Evolutionary conservation across 1,140 invertebrate species (phyloP), one percentile per base, ranked within the genome.

Genomic region (Orius insidiosus): DNA sequence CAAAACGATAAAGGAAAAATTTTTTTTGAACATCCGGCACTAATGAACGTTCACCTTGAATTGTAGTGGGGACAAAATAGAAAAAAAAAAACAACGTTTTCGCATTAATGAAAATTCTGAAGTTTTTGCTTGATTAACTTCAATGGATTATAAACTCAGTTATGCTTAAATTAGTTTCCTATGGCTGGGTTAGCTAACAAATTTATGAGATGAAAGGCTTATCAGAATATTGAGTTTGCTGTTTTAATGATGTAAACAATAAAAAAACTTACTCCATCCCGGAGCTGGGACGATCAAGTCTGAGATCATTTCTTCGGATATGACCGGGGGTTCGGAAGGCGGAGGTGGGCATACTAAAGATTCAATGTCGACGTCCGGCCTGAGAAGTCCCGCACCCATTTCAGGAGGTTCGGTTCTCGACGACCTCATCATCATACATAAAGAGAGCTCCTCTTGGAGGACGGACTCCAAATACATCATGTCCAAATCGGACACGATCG

Each of bases 381-480:
- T 74, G 68, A 86, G 76, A 52, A 85, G 75, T 30, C 80, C 80
- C 8, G 55, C 43, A 14, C 75, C 77, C 52, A 89, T 67, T 65
- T 90, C 85, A 2, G 89, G 88, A 15, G 87, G 85, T 63, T 95
- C 88, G 1, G 85, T 90, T 54, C 89, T 74, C n/a, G 89, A 90
- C 13, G 88, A 94, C 51, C 90, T 75, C 76, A 96, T 90, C 81
- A 94, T 96, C 78, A 96, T 86, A 67, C 87, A 92, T n/a, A 97
- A 71, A 18, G 85, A 81, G 31, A 88, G 71, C 59, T 94, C 90
- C 63, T 96, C 92, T 66, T 95, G 88, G 47, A 97, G 71, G 31
- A 95, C 85, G 58, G 80, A 80, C 63, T 96, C 93, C 58, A 97
- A 75, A 70, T 93, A 96, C 84, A 97, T 96, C 92, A 98, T 98